Evolutionary conservation across 2,888 invertebrate genomes (phyloP), one percentile per base, ranked within the genome.

Genomic region (Digitonthophagus gazella): DNA sequence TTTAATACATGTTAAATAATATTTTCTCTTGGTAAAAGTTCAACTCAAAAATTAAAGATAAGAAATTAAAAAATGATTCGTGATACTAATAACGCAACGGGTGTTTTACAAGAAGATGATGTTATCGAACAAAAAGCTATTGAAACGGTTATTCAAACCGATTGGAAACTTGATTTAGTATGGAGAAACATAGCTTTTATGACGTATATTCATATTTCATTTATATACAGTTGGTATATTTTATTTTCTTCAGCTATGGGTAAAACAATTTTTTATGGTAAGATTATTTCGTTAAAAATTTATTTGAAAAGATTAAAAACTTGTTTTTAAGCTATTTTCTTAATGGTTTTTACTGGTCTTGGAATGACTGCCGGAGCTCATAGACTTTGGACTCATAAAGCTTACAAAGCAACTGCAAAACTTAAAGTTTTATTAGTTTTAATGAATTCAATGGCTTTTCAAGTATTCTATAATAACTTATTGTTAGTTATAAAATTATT

Each of bases 361-460:
- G 98, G 98, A 15, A 94, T 98, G 73, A 98, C 98, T 14, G 98
- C 97, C 16, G 99, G 99, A 19, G 96, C 96, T 1, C 98, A 98
- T 84, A 87, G 98, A 76, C 87, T 97, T 28, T 98, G 97, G 97
- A 89, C 97, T 0, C 98, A 98, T 84, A 90, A 93, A 78, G 90
- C 97, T 0, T 98, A 97, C 86, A 97, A 97, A 85, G 98, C 98
- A 5, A 95, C 91, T 82, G 90, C 92, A 87, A 98, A 96, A 0
- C 86, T 97, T 2, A 86, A 93, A 75, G 76, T 96, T 4, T 83
- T 98, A 44, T 86, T 98, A 69, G 88, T 91, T 44, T 75, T 93
- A 63, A 91, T 92, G 84, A 96, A 98, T 82, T 94, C 96, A 0
- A 80, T 97, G 61, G 97, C 98, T 64, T 95, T 96, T 84, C 97